Evolutionary conservation across 2,113 vertebrate genomes (phyloP), one percentile per base, ranked within the genome.

Genomic region (Gymnobelideus leadbeateri): DNA sequence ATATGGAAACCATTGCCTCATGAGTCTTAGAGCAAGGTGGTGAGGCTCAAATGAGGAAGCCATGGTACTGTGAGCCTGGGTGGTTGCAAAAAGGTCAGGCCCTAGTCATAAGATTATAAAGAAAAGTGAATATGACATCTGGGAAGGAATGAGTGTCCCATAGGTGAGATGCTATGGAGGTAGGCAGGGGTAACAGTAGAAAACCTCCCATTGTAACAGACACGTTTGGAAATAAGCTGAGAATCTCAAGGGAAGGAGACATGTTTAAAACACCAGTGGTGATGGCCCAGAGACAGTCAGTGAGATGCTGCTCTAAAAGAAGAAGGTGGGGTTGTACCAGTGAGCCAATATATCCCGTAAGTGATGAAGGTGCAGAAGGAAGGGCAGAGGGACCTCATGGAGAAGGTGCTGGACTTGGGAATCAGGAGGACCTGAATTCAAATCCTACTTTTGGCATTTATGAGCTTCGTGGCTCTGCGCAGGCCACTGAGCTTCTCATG

Each of bases 1-100:
- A 97, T 95, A 90, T 97, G 97, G 97, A 97, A 97, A 51, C 95
- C 92, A 97, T 97, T 96, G 94, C 92, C 95, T 95, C 96, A 96
- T 93, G 51, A 50, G 90, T 25, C 0, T 19, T 49, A 31, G 46
- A 96, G 9, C 11, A 95, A 97, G 96, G 95, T 51, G 26, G 90
- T 6, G 54, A 77, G 94, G 90, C 95, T 95, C 2, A 4, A 61
- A 68, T 3, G 14, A 90, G 94, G 51, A 51, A 55, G 50, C 91
- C 92, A 46, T 89, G 0, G 0, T 0, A 12, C 89, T 91, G 24
- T 51, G 37, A 43, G 94, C 12, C 37, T 0, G 91, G 25, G 37
- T 94, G 94, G 94, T 92, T 54, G 3, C 0, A 89, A 21, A 47
- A 91, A 95, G 96, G 97, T 96, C 95, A 96, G 68, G 92, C 12